These are phyloP conservation scores for Myzus persicae DNA, from an alignment of 1,140 invertebrate genomes.

Conservation along the genomic window DNA sequence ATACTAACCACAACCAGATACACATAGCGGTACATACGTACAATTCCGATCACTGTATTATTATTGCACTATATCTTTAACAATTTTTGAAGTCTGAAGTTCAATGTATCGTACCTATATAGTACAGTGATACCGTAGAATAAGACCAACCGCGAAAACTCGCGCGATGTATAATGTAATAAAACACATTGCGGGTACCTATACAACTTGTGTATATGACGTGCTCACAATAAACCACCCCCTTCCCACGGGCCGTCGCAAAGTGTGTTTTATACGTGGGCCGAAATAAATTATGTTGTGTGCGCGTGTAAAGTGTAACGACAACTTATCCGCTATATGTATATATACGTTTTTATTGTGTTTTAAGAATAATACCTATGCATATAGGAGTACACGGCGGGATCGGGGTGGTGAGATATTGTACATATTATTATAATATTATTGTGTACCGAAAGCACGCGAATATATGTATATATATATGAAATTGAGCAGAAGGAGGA, in stretches of 20 bases:
- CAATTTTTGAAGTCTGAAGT: neutral
- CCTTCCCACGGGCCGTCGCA: neutral
- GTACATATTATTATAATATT: neutral
- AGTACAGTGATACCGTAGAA: too few species aligned
- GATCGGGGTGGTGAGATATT: constrained; percentile 34
- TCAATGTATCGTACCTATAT: neutral
- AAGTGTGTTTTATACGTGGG: neutral
- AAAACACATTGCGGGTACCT: neutral
- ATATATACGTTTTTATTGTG: neutral
- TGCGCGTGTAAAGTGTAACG: neutral
- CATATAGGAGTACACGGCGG: neutral
- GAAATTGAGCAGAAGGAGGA: neutral
- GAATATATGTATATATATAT: neutral
- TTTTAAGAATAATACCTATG: neutral
- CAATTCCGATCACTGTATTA: too few species aligned
- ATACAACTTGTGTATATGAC: neutral
- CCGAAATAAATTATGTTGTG: neutral
- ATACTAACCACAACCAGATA: too few species aligned
- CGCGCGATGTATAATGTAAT: neutral
- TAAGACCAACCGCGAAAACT: neutral
- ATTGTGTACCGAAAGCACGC: neutral
- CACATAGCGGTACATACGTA: too few species aligned
- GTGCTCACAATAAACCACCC: neutral
- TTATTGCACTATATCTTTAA: too few species aligned
- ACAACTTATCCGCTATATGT: neutral